Percentiles rank a stretch among this genome's conserved stretches.
These are phyloP conservation scores for Bimastos eiseni DNA, from an alignment of 2,888 invertebrate genomes.

Conservation along the genomic window DNA sequence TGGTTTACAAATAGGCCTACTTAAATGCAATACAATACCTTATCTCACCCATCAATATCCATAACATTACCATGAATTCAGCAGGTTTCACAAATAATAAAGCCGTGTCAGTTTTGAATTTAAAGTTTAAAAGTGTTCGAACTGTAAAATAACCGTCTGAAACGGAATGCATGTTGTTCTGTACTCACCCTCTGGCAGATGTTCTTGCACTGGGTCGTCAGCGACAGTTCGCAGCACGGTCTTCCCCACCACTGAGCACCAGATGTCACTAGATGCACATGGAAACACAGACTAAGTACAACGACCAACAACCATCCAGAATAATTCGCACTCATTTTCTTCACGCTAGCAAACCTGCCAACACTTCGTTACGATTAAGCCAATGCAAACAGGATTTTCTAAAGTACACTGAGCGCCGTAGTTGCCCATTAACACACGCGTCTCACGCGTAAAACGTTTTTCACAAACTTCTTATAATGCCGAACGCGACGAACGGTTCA, in stretches of 20 bases:
- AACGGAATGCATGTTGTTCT: not conserved
- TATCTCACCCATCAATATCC: not conserved
- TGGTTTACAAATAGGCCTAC: no score
- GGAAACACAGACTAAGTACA: conserved; percentile 2
- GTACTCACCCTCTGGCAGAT: conserved; percentile 38
- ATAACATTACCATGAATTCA: not conserved
- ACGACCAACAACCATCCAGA: not conserved
- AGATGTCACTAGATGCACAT: conserved; percentile 24
- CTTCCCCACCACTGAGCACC: conserved; percentile 35
- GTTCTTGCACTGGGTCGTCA: conserved; percentile 36
- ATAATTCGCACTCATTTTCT: not conserved
- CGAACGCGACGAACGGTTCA: not conserved
- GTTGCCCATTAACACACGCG: not conserved
- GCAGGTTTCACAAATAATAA: not conserved
- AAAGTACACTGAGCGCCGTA: not conserved
- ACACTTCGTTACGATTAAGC: not conserved
- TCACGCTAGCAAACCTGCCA: not conserved
- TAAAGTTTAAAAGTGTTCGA: not conserved
- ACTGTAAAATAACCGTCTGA: not conserved
- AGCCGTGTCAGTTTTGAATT: not conserved
- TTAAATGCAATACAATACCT: not conserved
- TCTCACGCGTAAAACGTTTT: not conserved
- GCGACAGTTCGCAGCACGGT: conserved; percentile 38
- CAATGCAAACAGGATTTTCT: not conserved
- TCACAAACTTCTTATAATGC: conserved; percentile 2